Conservation (phyloP, 2,113 vertebrate species). For the Ptychochromis oligacanthus region DNA sequence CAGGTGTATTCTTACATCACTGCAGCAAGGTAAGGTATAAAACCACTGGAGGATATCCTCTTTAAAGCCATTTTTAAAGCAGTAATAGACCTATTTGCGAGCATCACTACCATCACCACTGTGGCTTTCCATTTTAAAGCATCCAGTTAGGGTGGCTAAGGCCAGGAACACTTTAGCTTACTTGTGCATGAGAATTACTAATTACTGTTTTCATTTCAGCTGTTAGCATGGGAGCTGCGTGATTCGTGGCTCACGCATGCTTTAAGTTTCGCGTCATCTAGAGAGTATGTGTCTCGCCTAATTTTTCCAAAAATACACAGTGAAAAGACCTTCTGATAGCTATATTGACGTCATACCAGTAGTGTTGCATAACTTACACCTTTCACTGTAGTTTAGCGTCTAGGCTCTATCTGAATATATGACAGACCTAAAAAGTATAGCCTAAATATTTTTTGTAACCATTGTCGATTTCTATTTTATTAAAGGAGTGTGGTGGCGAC, state of each 20-base stretch:
- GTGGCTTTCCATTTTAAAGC: not conserved
- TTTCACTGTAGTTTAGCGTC: not conserved
- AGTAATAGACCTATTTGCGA: not conserved
- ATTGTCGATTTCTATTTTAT: not conserved
- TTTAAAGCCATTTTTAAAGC: not conserved
- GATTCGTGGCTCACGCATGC: not conserved
- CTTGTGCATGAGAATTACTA: not conserved
- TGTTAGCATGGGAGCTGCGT: not conserved
- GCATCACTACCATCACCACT: not conserved
- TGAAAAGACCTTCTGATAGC: not conserved
- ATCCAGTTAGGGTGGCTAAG: not conserved
- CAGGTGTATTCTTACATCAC: not conserved
- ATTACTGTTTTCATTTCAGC: too few species aligned
- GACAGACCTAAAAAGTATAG: not conserved
- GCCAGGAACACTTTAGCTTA: not conserved
- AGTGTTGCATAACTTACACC: fast-evolving
- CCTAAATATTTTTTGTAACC: not conserved
- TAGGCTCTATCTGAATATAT: not conserved
- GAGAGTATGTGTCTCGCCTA: not conserved
- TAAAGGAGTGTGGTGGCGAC: not conserved
- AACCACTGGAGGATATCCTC: not conserved
- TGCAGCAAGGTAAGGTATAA: not conserved
- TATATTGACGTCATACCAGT: not conserved
- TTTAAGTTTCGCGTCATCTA: not conserved
- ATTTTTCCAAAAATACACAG: not conserved